Conservation (phyloP, 2,888 invertebrate species). For the Drosophila niveifrons region DNA sequence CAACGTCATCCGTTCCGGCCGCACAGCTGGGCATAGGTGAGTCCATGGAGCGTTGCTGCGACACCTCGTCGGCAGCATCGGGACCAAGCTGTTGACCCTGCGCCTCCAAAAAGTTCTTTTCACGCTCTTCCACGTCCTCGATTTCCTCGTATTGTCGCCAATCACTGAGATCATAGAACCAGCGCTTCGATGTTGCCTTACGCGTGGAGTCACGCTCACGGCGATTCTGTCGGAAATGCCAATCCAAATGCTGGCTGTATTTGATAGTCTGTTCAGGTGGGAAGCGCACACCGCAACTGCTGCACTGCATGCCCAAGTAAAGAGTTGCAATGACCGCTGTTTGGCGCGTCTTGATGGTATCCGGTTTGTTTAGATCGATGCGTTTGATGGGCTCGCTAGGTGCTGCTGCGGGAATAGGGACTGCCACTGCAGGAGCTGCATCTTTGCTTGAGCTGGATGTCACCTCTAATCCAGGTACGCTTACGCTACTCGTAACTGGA, state of each 20-base stretch:
- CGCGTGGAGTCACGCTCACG: conserved; percentile 94
- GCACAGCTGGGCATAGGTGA: conserved; percentile 90
- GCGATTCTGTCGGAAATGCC: conserved; percentile 98
- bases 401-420: not conserved
- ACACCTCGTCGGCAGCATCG: conserved; percentile 87
- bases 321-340: conserved; percentile 89
- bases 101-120: conserved; percentile 95
- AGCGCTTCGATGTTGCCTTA: conserved; percentile 93
- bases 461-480: conserved; percentile 26
- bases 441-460: conserved; percentile 30
- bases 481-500: conserved; percentile 13
- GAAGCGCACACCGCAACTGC: conserved; percentile 97
- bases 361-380: conserved; percentile 89
- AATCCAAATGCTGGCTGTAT: conserved; percentile 98
- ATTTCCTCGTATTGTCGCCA: conserved; percentile 98
- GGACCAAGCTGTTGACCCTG: conserved; percentile 88
- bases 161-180: conserved; percentile 95
- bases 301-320: conserved; percentile 97
- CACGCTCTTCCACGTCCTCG: conserved; percentile 95
- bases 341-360: conserved; percentile 91
- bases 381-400: conserved; percentile 86
- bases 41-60: conserved; percentile 86
- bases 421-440: conserved; percentile 13
- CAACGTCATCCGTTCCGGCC: conserved; percentile 88
- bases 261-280: conserved; percentile 94